Base-by-base conservation (phyloP, 2,888 invertebrate genomes). In the Watsonalla binaria region DNA sequence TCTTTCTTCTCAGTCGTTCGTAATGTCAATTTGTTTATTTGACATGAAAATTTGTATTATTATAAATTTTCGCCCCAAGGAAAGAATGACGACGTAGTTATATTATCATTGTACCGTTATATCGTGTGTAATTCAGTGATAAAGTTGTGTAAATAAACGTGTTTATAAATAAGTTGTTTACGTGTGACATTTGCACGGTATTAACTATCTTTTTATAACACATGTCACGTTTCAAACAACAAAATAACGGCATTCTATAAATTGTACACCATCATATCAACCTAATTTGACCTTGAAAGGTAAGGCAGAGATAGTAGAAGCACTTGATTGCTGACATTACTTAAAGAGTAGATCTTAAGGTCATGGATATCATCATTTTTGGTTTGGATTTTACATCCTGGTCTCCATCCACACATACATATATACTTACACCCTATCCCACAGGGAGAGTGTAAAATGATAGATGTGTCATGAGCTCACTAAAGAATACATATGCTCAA, bases 1-100 rank as follows among this genome's bases (percentile, higher is more conserved):
- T 37, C 14, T 37, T 37, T 11, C 9, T 37, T 13, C 14, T 6
- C 15, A 37, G 0, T 49, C 37, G 7, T 7, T 48, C 7, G 9
- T 13, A 15, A 37, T 71, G 68, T 70, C 74, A 75, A 59, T 57
- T 52, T 65, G 37, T 49, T 11, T 69, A 70, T 68, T 63, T 70
- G 65, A 65, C 63, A 64, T 54, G 35, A 55, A 60, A 57, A 46
- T 58, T 54, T 58, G 55, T 52, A 58, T 59, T 60, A 68, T 60
- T 62, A 60, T 53, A 62, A 52, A 46, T 62, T 53, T 15, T 5
- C 9, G 39, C 14, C n/a, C 49, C 37, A 14, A 15, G 13, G 14
- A 13, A 13, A 15, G 49, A 37, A 37, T 13, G 14, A 37, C 13
- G 37, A 42, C 54, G 58, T 59, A 51, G 52, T 56, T 24, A 24